Conservation (phyloP, 2,797 vertebrate species). For the Sebastiscus tertius region DNA sequence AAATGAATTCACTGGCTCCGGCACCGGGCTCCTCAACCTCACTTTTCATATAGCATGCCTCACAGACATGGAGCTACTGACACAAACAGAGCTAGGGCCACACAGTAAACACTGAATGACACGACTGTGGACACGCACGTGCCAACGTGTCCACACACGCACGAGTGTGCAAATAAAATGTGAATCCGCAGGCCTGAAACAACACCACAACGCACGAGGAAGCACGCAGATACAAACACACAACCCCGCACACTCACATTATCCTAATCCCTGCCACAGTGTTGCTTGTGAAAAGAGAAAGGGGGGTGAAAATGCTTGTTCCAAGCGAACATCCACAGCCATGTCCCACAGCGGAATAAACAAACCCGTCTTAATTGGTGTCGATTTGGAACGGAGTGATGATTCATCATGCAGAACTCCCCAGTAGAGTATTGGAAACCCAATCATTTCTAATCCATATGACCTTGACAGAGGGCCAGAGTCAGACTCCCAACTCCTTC, state of each 20-base stretch:
- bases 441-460: conserved; percentile 84
- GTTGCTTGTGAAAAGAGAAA: conserved; percentile 62
- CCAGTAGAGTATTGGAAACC: conserved; percentile 79
- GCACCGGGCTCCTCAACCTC: conserved; percentile 70
- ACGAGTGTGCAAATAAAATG: conserved; percentile 46
- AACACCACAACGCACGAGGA: conserved; percentile 15
- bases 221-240: conserved; percentile 15
- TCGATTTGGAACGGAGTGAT: conserved; percentile 79
- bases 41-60: conserved; percentile 75
- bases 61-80: conserved; percentile 70
- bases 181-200: conserved; percentile 36
- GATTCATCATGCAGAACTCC: conserved; percentile 82
- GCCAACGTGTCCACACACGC: conserved; percentile 13
- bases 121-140: conserved; percentile 38
- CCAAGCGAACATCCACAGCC: conserved; percentile 62
- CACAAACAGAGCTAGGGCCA: conserved; percentile 61
- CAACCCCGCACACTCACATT: conserved; percentile 22
- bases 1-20: conserved; percentile 82
- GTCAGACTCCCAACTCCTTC: conserved; percentile 57
- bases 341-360: conserved; percentile 75
- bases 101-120: conserved; percentile 64
- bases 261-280: conserved; percentile 72
- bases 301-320: conserved; percentile 57
- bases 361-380: conserved; percentile 82
- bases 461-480: conserved; percentile 78